Base-by-base conservation (phyloP, 2,113 vertebrate genomes). In the Motacilla alba region DNA sequence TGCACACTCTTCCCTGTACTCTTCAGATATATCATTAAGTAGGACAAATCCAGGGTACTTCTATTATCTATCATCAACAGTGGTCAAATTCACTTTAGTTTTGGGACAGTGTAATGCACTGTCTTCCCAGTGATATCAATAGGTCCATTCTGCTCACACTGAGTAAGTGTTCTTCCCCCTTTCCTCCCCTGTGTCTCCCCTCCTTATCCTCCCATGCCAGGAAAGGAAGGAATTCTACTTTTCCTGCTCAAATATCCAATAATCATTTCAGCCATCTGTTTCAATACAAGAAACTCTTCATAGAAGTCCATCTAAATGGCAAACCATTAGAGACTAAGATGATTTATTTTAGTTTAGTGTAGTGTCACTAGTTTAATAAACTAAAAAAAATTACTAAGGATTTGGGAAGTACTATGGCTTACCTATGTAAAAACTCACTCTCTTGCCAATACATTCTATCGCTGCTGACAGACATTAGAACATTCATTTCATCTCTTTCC, bases 401-500 rank as follows among this genome's bases (percentile, higher is more conserved):
- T 96, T 97, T 90, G 70, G 92, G 79, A 96, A 97, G 62, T 81
- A 95, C 83, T 95, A 78, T 84, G 72, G 85, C 58, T 96, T 95
- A 95, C 86, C 92, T 93, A 88, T 93, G 90, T 94, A 90, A 97
- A 97, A 97, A 91, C 43, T 87, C 44, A 53, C 87, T 97, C 92
- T 89, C 81, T 94, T 96, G 94, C 88, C 94, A 95, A 95, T 89
- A 95, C 89, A 92, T 89, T 91, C 93, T 96, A 95, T 88, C n/a
- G 7, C 69, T 96, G 96, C 90, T 98, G 97, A 98, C 95, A 98
- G 97, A 97, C 94, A 90, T 81, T 91, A 95, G 95, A 97, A 96
- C 79, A 88, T 96, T 97, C 84, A 93, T 98, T 98, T 98, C 95
- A 98, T 97, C 97, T 97, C 95, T 94, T 97, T 97, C 95, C 92